phyloP scores from a whole-genome alignment of 2,797 vertebrate species.

The Mus caroli region DNA sequence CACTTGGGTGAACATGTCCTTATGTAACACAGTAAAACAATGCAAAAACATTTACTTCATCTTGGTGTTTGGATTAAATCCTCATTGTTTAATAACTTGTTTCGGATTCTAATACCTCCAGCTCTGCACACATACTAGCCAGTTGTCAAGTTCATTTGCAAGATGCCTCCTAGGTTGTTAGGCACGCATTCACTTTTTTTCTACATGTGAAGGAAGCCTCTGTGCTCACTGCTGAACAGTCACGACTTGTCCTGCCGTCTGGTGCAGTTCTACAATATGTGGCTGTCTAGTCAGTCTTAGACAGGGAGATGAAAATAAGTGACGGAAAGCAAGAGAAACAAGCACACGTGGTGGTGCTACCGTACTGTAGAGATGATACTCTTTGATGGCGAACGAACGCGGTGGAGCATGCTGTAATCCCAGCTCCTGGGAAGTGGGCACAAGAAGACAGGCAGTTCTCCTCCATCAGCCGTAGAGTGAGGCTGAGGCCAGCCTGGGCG shows the following conservation, averaged over 20 bases:
- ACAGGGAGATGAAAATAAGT: not conserved
- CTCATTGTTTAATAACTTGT: constrained; percentile 36
- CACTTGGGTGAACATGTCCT: too few species aligned
- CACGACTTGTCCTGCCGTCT: not conserved
- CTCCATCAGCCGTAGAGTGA: not conserved
- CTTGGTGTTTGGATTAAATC: not conserved
- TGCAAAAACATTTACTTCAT: not conserved
- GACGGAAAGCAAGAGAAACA: not conserved
- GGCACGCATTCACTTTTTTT: constrained; percentile 23
- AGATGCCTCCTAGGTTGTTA: constrained; percentile 34
- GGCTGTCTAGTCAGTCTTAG: constrained; percentile 26
- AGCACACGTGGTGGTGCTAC: not conserved
- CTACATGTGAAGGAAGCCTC: not conserved
- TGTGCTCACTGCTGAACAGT: not conserved
- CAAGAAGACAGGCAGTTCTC: not conserved
- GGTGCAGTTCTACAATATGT: not conserved
- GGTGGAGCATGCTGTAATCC: not conserved
- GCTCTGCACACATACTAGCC: not conserved
- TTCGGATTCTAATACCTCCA: not conserved
- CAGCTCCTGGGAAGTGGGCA: not conserved
- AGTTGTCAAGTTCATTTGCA: not conserved
- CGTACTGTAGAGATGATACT: not conserved
- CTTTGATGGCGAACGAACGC: not conserved
- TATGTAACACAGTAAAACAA: not conserved
- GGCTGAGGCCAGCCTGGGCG: not conserved